Conservation (phyloP, 2,797 vertebrate genomes). For the Benthosema pterotum region DNA sequence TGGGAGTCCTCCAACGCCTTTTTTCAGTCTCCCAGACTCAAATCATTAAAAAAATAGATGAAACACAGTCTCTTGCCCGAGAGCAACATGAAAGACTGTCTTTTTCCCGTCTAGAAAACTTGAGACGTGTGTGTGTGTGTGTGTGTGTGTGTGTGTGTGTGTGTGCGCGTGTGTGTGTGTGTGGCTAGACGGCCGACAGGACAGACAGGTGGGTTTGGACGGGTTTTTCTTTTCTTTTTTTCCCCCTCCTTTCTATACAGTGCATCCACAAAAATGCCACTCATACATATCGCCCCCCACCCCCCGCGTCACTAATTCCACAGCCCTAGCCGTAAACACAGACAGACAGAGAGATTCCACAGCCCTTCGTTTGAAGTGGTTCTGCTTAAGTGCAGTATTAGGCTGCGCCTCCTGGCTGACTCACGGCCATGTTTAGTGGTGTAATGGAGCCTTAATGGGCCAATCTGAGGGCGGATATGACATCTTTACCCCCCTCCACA, state of each 20-base stretch:
- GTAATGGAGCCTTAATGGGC: conserved; percentile 54
- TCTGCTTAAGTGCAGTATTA: conserved; percentile 59
- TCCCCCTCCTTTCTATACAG: too few relatives aligned
- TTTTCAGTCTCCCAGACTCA: too few relatives aligned
- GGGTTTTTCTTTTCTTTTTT: too few relatives aligned
- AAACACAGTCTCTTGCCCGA: too few relatives aligned
- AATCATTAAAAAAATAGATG: too few relatives aligned
- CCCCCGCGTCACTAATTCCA: conserved; percentile 27
- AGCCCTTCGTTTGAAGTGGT: conserved; percentile 77
- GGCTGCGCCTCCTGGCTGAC: conserved; percentile 62
- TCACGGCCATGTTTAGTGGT: conserved; percentile 57
- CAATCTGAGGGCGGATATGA: conserved; percentile 58
- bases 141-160: conserved; percentile 6
- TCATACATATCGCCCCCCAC: conserved; percentile 11
- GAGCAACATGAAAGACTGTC: too few relatives aligned
- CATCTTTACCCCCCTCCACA: conserved; percentile 42
- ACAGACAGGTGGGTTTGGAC: too few relatives aligned
- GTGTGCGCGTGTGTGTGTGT: conserved; percentile 11
- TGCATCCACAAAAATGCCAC: conserved; percentile 7
- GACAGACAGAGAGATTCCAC: conserved; percentile 47
- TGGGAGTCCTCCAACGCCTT: too few relatives aligned
- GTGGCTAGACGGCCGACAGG: too few relatives aligned
- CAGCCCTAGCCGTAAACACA: conserved; percentile 39
- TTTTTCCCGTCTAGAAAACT: too few relatives aligned
- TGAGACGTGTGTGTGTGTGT: conserved; percentile 5